Evolutionary conservation across 2,113 vertebrate genomes (phyloP).

Genomic region (Vidua chalybeata): DNA sequence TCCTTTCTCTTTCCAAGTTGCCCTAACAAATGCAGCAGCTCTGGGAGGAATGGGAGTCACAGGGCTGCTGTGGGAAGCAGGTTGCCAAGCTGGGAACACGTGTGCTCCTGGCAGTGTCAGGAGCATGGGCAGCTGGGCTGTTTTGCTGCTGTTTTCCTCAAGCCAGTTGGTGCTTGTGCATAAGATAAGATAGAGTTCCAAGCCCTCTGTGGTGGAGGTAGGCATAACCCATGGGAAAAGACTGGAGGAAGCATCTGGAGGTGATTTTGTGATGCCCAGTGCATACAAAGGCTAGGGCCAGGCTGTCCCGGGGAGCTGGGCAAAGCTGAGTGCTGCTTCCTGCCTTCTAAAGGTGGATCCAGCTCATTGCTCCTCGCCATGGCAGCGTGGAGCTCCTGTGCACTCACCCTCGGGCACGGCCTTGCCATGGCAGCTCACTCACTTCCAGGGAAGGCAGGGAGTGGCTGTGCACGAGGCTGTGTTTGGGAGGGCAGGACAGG

Average conservation of each 20-base stretch:
- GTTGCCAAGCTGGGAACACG: fast-evolving
- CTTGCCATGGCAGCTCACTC: neutral
- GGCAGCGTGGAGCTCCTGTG: fast-evolving
- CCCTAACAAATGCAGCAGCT: neutral
- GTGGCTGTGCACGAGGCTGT: neutral
- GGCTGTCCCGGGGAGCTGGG: neutral
- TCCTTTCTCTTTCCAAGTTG: neutral
- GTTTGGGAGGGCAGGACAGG: neutral
- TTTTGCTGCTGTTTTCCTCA: neutral
- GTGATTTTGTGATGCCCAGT: neutral
- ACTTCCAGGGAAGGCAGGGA: neutral
- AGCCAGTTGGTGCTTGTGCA: neutral
- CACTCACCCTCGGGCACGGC: neutral
- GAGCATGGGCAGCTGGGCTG: fast-evolving
- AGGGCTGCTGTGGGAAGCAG: neutral
- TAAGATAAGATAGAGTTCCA: neutral
- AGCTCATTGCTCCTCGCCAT: neutral
- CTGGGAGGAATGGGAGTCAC: fast-evolving
- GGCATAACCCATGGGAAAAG: neutral
- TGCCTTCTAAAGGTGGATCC: neutral
- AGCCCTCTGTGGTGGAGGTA: neutral
- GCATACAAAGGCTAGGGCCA: neutral
- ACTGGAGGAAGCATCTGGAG: neutral
- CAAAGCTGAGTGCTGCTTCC: neutral
- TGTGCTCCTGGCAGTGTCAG: neutral